phyloP scores from a whole-genome alignment of 2,113 vertebrate genomes.

The Microcebus jonahi region DNA sequence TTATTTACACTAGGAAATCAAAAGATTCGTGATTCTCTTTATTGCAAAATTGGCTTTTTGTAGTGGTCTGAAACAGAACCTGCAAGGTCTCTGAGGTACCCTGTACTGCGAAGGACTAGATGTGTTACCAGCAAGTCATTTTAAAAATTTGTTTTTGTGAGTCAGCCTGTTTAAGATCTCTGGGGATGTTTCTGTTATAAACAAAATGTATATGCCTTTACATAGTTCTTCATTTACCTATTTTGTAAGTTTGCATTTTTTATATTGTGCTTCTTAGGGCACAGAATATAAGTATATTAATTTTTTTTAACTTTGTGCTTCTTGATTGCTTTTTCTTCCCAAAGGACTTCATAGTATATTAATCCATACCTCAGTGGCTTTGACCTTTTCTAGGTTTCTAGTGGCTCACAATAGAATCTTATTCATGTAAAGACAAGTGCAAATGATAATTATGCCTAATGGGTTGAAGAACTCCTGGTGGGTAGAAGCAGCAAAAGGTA shows the following conservation, averaged over 20 bases:
- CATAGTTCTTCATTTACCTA: background rate
- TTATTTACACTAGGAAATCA: too few relatives aligned
- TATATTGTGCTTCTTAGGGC: background rate
- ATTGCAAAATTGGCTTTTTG: too few relatives aligned
- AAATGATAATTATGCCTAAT: background rate
- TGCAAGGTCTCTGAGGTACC: too few relatives aligned
- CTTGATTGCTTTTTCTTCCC: background rate
- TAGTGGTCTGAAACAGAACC: too few relatives aligned
- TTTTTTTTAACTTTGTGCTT: background rate
- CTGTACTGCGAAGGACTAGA: background rate
- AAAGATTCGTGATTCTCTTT: too few relatives aligned
- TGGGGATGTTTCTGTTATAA: background rate
- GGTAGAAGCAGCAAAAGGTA: background rate
- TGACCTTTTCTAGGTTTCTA: background rate
- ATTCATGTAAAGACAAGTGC: background rate
- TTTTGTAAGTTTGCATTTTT: background rate
- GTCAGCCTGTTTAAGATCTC: background rate
- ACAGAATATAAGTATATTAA: background rate
- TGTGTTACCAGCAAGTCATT: background rate
- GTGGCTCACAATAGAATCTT: background rate
- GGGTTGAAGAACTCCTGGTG: conserved; percentile 5
- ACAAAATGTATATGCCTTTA: background rate
- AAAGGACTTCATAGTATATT: background rate
- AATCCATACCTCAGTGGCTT: background rate
- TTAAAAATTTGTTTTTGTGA: background rate